Percentiles rank a stretch among this genome's conserved stretches.
Evolutionary conservation across 2,113 vertebrate genomes (phyloP).

Genomic region (Cromileptes altivelis): DNA sequence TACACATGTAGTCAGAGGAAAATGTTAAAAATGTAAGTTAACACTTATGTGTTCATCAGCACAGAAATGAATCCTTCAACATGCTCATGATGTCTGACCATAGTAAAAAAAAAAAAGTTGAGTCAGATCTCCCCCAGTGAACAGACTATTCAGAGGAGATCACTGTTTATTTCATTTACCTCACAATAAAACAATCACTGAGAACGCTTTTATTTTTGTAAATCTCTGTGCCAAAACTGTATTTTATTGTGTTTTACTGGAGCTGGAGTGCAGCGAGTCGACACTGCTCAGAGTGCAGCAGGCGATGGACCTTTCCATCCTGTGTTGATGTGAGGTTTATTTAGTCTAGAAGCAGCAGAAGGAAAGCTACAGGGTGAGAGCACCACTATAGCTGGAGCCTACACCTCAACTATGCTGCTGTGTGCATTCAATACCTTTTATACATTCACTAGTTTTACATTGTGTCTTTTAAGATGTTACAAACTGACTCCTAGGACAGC

Average conservation of each 20-base stretch:
- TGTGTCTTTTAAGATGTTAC: slow-evolving; percentile 11
- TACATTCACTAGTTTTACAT: slow-evolving; percentile 24
- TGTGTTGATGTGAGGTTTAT: slow-evolving; percentile 69
- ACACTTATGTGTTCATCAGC: neutral
- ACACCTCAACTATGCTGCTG: neutral
- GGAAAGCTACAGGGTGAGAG: slow-evolving; percentile 22
- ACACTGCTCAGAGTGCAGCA: slow-evolving; percentile 33
- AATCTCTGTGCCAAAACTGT: neutral
- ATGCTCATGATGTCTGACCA: neutral
- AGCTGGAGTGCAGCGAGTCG: neutral
- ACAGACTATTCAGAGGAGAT: slow-evolving; percentile 18
- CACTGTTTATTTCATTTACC: slow-evolving; percentile 42
- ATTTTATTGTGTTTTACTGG: slow-evolving; percentile 38
- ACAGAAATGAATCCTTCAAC: neutral
- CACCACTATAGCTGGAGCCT: slow-evolving; percentile 29
- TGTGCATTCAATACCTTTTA: slow-evolving; percentile 27
- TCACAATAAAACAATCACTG: slow-evolving; percentile 24
- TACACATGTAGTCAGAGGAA: neutral
- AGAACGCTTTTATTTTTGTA: neutral
- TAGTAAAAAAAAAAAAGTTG: neutral
- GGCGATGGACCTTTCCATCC: slow-evolving; percentile 58
- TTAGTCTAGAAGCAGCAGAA: slow-evolving; percentile 65
- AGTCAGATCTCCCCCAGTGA: slow-evolving; percentile 33
- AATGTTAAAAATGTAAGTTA: neutral
- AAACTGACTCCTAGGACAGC: slow-evolving; percentile 20